phyloP scores from a whole-genome alignment of 2,113 vertebrate genomes.

The Empidonax traillii region DNA sequence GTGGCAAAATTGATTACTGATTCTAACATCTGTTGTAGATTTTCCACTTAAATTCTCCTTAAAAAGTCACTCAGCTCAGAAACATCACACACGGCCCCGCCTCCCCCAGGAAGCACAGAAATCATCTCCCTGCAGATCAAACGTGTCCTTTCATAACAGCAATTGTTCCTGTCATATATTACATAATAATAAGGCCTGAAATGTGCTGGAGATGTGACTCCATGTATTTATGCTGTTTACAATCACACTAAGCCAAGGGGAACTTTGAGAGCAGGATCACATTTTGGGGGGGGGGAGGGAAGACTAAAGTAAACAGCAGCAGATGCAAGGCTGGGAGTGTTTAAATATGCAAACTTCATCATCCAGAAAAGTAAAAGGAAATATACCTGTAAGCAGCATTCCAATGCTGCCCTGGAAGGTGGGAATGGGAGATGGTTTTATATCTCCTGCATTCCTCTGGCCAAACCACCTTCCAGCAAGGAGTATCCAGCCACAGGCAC shows the following conservation, averaged over 20 bases:
- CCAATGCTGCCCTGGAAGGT: neutral
- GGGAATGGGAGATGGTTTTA: rapidly evolving
- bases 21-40: conserved; percentile 50
- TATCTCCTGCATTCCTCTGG: neutral
- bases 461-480: neutral
- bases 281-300: rapidly evolving
- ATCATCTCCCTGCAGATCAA: neutral
- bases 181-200: neutral
- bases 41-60: conserved; percentile 50
- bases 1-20: conserved; percentile 54
- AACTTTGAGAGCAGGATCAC: neutral
- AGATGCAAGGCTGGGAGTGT: neutral
- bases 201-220: neutral
- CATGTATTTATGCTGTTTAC: neutral
- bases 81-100: neutral
- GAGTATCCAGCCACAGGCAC: neutral
- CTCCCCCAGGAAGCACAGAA: neutral
- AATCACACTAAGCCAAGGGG: neutral
- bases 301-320: neutral
- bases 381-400: neutral
- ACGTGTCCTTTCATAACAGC: neutral
- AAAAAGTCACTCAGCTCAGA: conserved; percentile 16
- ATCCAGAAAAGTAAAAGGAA: neutral
- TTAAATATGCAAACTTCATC: no score
- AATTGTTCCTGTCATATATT: neutral